Conservation (phyloP, 2,113 vertebrate species). For the Austrofundulus limnaeus region DNA sequence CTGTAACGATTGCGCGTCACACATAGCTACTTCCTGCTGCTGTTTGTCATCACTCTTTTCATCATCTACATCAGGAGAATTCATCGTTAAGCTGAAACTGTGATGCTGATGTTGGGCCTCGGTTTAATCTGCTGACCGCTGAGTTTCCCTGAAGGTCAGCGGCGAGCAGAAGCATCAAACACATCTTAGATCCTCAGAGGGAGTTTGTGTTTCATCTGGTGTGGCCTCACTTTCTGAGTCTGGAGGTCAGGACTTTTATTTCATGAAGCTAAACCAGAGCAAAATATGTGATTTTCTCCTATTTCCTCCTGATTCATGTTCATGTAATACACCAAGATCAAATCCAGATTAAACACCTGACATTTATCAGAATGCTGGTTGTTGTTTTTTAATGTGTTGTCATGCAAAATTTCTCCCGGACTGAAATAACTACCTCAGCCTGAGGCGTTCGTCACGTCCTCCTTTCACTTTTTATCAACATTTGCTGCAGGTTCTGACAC, state of each 20-base stretch:
- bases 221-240: neutral
- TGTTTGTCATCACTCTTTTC: neutral
- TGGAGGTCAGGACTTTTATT: neutral
- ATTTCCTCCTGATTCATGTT: neutral
- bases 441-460: conserved; percentile 17
- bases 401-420: conserved; percentile 34
- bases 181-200: conserved; percentile 17
- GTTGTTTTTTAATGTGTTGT: neutral
- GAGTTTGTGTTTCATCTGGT: neutral
- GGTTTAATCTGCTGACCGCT: conserved; percentile 21
- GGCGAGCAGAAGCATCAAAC: conserved; percentile 23
- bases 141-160: conserved; percentile 37
- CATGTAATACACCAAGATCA: neutral
- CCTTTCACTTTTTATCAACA: conserved; percentile 11
- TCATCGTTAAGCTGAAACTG: neutral
- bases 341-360: conserved; percentile 3
- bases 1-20: too few species aligned
- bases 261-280: neutral
- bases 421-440: conserved; percentile 45
- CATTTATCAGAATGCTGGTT: neutral
- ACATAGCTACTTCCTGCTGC: too few species aligned
- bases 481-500: conserved; percentile 11
- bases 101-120: conserved; percentile 1
- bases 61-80: neutral
- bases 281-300: too few species aligned